Evolutionary conservation across 2,888 invertebrate genomes (phyloP).

Genomic region (Brachycybe producta): DNA sequence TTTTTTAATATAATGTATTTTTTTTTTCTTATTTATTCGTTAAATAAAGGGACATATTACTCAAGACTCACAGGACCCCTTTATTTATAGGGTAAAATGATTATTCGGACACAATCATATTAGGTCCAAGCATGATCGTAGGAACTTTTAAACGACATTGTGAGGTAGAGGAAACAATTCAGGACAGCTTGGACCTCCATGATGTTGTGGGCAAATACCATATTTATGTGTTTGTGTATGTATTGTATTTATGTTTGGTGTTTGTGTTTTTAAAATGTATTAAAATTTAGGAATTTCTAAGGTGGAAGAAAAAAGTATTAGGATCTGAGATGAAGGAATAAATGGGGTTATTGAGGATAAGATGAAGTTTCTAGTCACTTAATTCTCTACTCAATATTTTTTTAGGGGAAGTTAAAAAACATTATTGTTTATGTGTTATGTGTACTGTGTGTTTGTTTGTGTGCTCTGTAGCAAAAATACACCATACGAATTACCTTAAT

Average conservation of each 20-base stretch:
- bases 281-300: no score
- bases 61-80: slow-evolving; percentile 14
- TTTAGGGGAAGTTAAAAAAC: no score
- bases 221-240: slow-evolving; percentile 9
- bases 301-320: no score
- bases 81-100: slow-evolving; percentile 12
- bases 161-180: slow-evolving; percentile 18
- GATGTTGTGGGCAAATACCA: slow-evolving; percentile 10
- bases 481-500: no score
- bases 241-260: no score
- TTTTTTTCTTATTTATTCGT: slow-evolving; percentile 7
- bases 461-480: slow-evolving; percentile 15
- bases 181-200: slow-evolving; percentile 17
- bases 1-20: slow-evolving; percentile 6
- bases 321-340: no score
- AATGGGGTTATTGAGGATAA: no score
- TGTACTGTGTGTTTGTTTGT: no score
- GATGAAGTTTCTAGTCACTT: no score
- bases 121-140: slow-evolving; percentile 12
- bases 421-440: no score
- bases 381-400: no score
- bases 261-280: no score
- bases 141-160: slow-evolving; percentile 16
- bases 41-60: slow-evolving; percentile 15
- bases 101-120: slow-evolving; percentile 16